A percentile compares a stretch with the other conserved stretches of the same genome.
Evolutionary conservation across 1,140 invertebrate genomes (phyloP).

Genomic region (Danaus melanippus): DNA sequence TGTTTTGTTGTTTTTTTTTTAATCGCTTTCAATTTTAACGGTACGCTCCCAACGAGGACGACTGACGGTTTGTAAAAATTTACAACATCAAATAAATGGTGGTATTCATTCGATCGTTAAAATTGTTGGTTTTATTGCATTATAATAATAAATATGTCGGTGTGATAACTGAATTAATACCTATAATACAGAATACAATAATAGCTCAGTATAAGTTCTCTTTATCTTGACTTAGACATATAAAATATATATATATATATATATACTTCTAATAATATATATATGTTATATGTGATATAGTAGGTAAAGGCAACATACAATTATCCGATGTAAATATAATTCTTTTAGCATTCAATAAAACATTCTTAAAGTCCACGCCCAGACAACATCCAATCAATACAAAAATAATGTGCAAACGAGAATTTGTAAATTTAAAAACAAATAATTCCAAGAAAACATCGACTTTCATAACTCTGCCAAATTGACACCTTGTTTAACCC

Average conservation of each 20-base stretch:
- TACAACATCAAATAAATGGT: no score
- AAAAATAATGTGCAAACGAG: slow-evolving; percentile 51
- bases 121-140: no score
- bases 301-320: not conserved
- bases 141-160: no score
- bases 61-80: no score
- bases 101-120: no score
- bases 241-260: no score
- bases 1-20: slow-evolving; percentile 14
- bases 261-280: slow-evolving; percentile 2
- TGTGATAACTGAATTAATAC: no score
- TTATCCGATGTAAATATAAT: slow-evolving; percentile 12
- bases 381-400: slow-evolving; percentile 43
- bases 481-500: slow-evolving; percentile 69
- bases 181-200: no score
- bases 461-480: slow-evolving; percentile 68
- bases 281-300: no score
- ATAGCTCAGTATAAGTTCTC: slow-evolving; percentile 1
- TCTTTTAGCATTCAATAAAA: slow-evolving; percentile 56
- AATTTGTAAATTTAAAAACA: slow-evolving; percentile 55
- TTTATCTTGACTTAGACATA: not conserved
- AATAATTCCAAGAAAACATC: slow-evolving; percentile 63
- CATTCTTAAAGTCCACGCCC: slow-evolving; percentile 42
- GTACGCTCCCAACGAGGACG: no score
- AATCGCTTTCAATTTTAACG: not conserved